A percentile compares a stretch with the other conserved stretches of the same genome.
These are phyloP conservation scores for Monoplex corrugatus DNA, from an alignment of 2,888 invertebrate genomes.

Conservation along the genomic window DNA sequence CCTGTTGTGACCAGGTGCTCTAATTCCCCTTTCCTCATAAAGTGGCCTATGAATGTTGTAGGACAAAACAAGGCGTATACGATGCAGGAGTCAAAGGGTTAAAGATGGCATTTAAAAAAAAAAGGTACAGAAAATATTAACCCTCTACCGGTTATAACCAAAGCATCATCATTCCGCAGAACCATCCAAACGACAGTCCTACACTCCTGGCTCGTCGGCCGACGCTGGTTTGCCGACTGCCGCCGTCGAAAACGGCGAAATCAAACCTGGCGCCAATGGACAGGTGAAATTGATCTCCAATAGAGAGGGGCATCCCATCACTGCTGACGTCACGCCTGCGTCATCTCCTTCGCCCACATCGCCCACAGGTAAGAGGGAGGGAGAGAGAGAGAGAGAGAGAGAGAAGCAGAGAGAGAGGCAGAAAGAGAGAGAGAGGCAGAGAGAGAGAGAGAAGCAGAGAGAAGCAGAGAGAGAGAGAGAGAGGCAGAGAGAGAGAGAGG, in stretches of 20 bases:
- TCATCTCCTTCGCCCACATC: background rate
- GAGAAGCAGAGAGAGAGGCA: background rate
- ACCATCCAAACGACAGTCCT: conserved; percentile 52
- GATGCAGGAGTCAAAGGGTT: too few relatives aligned
- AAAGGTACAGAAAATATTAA: too few relatives aligned
- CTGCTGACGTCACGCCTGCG: conserved; percentile 30
- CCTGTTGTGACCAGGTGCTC: too few relatives aligned
- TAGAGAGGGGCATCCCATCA: background rate
- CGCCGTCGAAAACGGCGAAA: conserved; percentile 36
- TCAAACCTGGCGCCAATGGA: conserved; percentile 42
- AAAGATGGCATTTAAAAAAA: too few relatives aligned
- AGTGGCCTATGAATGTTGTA: too few relatives aligned
- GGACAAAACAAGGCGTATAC: too few relatives aligned
- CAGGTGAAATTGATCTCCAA: conserved; percentile 23
- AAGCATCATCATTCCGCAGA: conserved; percentile 40
- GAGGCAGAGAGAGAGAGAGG: background rate
- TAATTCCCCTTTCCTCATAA: too few relatives aligned
- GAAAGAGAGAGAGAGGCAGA: background rate
- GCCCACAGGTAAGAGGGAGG: background rate
- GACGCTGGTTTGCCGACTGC: conserved; percentile 19
- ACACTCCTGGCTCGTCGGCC: conserved; percentile 41
- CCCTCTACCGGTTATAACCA: too few relatives aligned
- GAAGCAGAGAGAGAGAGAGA: background rate
- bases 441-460: background rate
- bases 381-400: background rate